Evolutionary conservation across 2,888 invertebrate genomes (phyloP), one percentile per base, ranked within the genome.

Genomic region (Eristalis pertinax): DNA sequence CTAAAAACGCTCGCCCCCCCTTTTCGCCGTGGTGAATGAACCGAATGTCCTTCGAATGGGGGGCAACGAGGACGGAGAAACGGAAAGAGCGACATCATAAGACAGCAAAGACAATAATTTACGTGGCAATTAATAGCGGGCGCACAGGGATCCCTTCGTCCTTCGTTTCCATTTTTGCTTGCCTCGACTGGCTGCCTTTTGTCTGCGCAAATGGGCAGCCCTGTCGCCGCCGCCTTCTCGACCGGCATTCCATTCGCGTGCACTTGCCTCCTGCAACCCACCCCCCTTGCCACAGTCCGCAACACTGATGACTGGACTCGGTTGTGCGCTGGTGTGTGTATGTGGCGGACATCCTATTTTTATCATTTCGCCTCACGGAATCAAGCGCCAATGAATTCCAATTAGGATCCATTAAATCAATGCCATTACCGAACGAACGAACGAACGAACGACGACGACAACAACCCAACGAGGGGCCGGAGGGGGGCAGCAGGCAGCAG

Each of bases 341-440:
- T 43, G 70, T 67, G 73, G 68, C 38, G 83, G 70, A 78, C 78
- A 70, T 70, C 19, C 70, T 78, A 70, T 78, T 78, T 78, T 78
- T 78, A 77, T 68, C 77, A 62, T 77, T 69, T 60, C 58, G 76
- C 77, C 72, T 72, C 67, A 67, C 70, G 70, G 67, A 77, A 78
- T 78, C 73, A 83, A 73, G 78, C 83, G 72, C 72, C 78, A 83
- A 83, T 83, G 78, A 83, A 83, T 83, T 83, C 67, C 83, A 83
- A 83, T 83, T 83, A 78, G 83, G 72, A 73, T 83, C 72, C 83
- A 83, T 83, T 83, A 83, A 83, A 83, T 83, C 83, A 83, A 83
- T 84, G 79, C 84, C 74, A 79, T 73, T 69, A 77, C 60, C 13
- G 60, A 29, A 60, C 13, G 26, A 63, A 77, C 64, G 62, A 64